Base-by-base conservation (phyloP, 2,888 invertebrate genomes). In the Trichogramma evanescens region DNA sequence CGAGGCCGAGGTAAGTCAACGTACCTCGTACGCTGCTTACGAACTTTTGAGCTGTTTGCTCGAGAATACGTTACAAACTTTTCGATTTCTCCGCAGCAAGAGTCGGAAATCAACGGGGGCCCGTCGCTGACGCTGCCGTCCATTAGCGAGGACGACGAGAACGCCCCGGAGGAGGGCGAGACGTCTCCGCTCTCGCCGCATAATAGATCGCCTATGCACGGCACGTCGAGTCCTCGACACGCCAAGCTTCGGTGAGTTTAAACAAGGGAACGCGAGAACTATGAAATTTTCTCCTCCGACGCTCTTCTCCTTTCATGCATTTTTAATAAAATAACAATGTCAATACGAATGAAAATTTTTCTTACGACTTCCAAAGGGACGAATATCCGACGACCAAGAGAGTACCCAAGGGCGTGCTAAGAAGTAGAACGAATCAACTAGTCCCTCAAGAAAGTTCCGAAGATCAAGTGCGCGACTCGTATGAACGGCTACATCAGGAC, bases 141-240 rank as follows among this genome's bases (percentile, higher is more conserved):
- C 45, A 96, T 96, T 74, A 94, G 94, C 62, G 95, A 96, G 78
- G 95, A 95, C 68, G 95, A 95, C 72, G 95, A 94, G 77, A 93
- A 93, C 70, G 79, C 82, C 39, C 88, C 87, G 40, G 89, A 89
- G 44, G 92, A 92, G 61, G 86, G 87, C 42, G 81, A 82, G 70
- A 82, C 83, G 7, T 84, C 86, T 5, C 82, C 86, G 0, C 68
- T 80, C n/a, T 84, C 86, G 53, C 88, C 85, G 40, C 87, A 83
- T 58, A 87, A 83, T 70, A 80, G 76, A 72, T 82, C 85, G 38
- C 86, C 87, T 0, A 75, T 84, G 55, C 76, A 75, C 58, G 67
- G 71, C 4, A 72, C 72, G 26, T 77, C 75, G 64, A 89, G 88
- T 74, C 89, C 89, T 0, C 80, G 87, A 65, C 87, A 88, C 73